Conservation (phyloP, 2,113 vertebrate genomes). For the Struthidea cinerea region DNA sequence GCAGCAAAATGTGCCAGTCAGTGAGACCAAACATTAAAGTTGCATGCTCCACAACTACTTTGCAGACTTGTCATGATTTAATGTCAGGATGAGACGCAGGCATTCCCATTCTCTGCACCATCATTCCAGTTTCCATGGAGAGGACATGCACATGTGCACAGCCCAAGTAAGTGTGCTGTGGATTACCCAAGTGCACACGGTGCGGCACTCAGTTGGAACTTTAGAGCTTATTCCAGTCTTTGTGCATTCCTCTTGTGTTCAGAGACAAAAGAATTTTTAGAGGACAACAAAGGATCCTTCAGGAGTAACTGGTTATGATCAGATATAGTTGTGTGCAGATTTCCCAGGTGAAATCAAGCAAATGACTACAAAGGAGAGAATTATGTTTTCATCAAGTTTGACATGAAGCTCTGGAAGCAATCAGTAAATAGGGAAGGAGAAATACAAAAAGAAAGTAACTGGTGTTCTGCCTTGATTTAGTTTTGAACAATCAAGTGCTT, state of each 20-base stretch:
- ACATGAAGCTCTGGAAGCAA: not conserved
- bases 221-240: not conserved
- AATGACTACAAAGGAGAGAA: not conserved
- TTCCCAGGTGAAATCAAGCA: not conserved
- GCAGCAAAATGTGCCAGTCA: not conserved
- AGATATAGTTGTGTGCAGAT: not conserved
- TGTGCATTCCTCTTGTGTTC: not conserved
- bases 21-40: not conserved
- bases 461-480: not conserved
- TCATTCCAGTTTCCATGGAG: not conserved
- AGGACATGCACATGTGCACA: not conserved
- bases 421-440: not conserved
- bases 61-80: not conserved
- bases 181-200: not conserved
- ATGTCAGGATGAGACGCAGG: not conserved
- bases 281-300: not conserved
- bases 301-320: not conserved
- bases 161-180: not conserved
- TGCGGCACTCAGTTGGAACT: not conserved
- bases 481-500: not conserved
- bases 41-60: not conserved
- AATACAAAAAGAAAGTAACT: not conserved
- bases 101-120: not conserved
- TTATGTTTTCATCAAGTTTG: not conserved
- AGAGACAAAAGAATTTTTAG: not conserved